Evolutionary conservation across 1,140 invertebrate genomes (phyloP), one percentile per base, ranked within the genome.

Genomic region (Tribolium castaneum): DNA sequence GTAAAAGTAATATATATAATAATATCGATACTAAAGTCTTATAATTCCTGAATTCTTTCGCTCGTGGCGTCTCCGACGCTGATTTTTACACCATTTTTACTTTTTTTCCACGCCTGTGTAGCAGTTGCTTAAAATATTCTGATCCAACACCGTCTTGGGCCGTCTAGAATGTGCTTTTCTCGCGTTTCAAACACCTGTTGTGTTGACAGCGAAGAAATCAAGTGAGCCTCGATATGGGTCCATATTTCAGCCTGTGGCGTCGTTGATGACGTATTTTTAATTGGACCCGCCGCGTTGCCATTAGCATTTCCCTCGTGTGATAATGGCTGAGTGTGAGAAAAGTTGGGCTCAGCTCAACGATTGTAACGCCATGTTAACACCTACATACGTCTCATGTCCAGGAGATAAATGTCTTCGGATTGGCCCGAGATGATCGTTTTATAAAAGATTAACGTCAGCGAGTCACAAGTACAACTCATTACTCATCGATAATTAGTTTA

Each of bases 401-500:
- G 25, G 13, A 66, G 59, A 66, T 66, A 66, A 66, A 66, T 35
- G 59, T 66, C 30, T 66, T 35, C 59, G 30, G 59, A 66, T 66
- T 13, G 59, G 59, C n/a, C 22, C 22, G 9, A 35, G 25, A 35
- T 66, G 59, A 66, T 35, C 59, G 59, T 66, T 35, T 66, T 35
- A 66, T 66, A 35, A 66, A 35, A 66, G 59, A 34, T 66, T 66
- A 66, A 66, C 30, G 59, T 66, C 59, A 22, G 5, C 30, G n/a
- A 16, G 59, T 66, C 59, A 35, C 25, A 13, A 35, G 30, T 34
- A 66, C 59, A 66, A 35, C 59, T 66, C 59, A 66, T 66, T 66
- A 66, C n/a, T 66, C 59, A 66, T 66, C 59, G 59, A 66, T 66
- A 66, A 66, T 66, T 34, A 66, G 25, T 35, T 35, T 34, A 66